Percentiles rank a stretch among this genome's conserved stretches.
Conservation (phyloP, 2,797 vertebrate species). For the Mustela erminea region DNA sequence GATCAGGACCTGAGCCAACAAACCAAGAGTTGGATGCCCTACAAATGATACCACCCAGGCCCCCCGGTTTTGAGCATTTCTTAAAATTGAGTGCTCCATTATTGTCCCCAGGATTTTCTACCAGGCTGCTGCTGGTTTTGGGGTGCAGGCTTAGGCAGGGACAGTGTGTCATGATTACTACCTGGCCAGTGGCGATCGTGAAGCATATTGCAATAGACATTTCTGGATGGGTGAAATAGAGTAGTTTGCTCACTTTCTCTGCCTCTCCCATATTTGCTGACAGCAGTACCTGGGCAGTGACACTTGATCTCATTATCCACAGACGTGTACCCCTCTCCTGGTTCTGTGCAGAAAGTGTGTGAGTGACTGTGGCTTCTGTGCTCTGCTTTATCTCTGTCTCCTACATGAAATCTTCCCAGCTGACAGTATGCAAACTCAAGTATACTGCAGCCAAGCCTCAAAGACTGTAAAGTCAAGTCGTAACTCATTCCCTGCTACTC, state of each 20-base stretch:
- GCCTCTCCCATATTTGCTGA: not conserved
- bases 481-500: not conserved
- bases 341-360: not conserved
- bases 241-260: not conserved
- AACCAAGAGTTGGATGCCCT: not conserved
- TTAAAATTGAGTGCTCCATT: not conserved
- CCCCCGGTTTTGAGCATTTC: not conserved
- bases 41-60: accelerated
- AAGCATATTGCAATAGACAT: not conserved
- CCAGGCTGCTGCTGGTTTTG: not conserved
- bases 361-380: not conserved
- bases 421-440: not conserved
- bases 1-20: not conserved
- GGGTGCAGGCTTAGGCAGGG: not conserved
- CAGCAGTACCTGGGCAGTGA: not conserved
- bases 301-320: too few species aligned
- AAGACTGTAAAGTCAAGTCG: accelerated
- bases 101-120: not conserved
- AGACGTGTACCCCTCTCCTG: too few species aligned
- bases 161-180: accelerated
- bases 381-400: not conserved
- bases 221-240: not conserved
- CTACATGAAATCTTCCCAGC: not conserved
- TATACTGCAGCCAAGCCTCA: too few species aligned
- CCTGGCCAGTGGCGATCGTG: not conserved